Evolutionary conservation across 2,888 invertebrate genomes (phyloP).

Genomic region (Yponomeuta cagnagella): DNA sequence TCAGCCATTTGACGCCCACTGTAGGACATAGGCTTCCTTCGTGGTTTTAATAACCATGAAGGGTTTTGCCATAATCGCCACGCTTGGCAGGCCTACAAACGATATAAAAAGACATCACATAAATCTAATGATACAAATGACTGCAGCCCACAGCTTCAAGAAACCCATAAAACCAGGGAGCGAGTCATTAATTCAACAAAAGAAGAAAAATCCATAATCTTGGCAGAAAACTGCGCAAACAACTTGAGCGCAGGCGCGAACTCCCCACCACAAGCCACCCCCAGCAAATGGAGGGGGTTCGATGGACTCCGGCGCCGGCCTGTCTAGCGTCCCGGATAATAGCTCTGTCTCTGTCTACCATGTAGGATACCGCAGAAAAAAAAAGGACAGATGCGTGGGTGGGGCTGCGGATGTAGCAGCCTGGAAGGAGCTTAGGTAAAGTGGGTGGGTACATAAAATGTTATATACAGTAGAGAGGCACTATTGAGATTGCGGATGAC

Average conservation of each 20-base stretch:
- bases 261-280: conserved; percentile 24
- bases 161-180: conserved; percentile 23
- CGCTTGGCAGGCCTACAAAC: no score
- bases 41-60: no score
- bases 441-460: background rate
- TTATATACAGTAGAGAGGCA: background rate
- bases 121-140: background rate
- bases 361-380: conserved; percentile 14
- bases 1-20: no score
- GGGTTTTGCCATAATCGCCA: no score
- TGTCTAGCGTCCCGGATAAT: conserved; percentile 53
- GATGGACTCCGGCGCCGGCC: conserved; percentile 66
- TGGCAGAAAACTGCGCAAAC: conserved; percentile 45
- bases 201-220: conserved; percentile 44
- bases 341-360: conserved; percentile 22
- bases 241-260: conserved; percentile 48
- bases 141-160: background rate
- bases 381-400: conserved; percentile 20
- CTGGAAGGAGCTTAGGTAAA: background rate
- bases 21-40: no score
- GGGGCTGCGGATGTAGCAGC: conserved; percentile 22
- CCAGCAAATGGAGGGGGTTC: conserved; percentile 29
- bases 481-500: background rate
- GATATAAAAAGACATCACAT: background rate
- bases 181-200: conserved; percentile 23